Conservation (phyloP, 2,888 invertebrate species). For the Hemistola chrysoprasaria region DNA sequence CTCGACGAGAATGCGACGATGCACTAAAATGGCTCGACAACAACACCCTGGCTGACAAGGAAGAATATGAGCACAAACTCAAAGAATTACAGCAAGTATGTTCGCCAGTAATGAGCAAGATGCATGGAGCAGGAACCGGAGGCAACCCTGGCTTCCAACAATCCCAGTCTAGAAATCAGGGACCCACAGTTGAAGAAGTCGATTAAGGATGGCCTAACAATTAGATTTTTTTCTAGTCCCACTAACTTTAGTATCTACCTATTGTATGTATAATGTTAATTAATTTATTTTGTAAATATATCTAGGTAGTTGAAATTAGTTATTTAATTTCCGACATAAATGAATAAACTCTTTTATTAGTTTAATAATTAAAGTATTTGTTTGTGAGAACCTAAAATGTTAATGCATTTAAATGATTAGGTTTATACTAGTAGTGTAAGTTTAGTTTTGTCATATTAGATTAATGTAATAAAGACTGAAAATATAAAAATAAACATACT, state of each 20-base stretch:
- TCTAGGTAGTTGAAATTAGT: no score
- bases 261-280: no score
- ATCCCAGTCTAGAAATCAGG: conserved; percentile 29
- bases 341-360: no score
- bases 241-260: no score
- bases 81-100: conserved; percentile 83
- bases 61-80: conserved; percentile 83
- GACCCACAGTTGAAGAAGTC: conserved; percentile 60
- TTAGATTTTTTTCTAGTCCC: not conserved
- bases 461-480: no score
- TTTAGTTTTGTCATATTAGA: no score
- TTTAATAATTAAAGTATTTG: no score
- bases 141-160: conserved; percentile 34
- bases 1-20: conserved; percentile 78
- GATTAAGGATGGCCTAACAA: conserved; percentile 33
- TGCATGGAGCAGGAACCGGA: conserved; percentile 65
- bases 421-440: no score
- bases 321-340: conserved; percentile 4
- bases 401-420: no score
- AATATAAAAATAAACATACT: no score
- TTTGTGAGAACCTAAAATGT: no score
- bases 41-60: conserved; percentile 85
- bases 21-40: conserved; percentile 87
- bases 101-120: conserved; percentile 80
- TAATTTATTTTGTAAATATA: no score